Evolutionary conservation across 2,113 vertebrate genomes (phyloP).

Genomic region (Cyanoramphus novaezelandiae): DNA sequence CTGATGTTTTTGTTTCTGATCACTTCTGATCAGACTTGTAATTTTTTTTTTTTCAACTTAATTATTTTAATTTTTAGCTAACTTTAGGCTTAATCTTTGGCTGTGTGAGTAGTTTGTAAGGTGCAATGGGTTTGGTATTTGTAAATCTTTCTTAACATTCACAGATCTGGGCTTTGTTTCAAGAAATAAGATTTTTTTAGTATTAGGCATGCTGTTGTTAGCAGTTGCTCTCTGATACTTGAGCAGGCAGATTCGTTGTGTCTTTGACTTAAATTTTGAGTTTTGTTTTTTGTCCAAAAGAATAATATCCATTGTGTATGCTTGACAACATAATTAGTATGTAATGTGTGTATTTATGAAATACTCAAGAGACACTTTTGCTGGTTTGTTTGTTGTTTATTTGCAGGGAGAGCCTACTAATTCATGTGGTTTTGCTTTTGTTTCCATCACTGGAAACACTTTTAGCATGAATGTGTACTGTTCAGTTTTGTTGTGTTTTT

Average conservation of each 20-base stretch:
- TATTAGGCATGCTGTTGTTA: background rate
- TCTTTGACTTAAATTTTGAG: background rate
- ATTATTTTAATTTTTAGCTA: background rate
- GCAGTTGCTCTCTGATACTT: background rate
- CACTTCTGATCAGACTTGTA: background rate
- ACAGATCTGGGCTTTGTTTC: background rate
- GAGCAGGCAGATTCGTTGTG: background rate
- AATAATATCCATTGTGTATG: background rate
- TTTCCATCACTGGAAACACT: background rate
- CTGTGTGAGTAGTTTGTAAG: background rate
- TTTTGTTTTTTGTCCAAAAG: background rate
- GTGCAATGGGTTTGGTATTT: background rate
- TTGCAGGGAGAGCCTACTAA: background rate
- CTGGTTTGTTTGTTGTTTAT: background rate
- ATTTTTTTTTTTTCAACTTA: background rate
- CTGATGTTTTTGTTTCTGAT: background rate
- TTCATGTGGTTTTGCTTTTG: slow-evolving; percentile 10
- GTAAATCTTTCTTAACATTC: background rate
- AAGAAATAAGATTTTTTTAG: background rate
- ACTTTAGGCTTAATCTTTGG: background rate
- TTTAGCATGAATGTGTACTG: background rate
- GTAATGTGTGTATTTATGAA: background rate
- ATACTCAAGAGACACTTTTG: background rate
- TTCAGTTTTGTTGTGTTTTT: background rate
- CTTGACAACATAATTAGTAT: background rate